Conservation (phyloP, 2,113 vertebrate genomes). For the Hemiscyllium ocellatum region DNA sequence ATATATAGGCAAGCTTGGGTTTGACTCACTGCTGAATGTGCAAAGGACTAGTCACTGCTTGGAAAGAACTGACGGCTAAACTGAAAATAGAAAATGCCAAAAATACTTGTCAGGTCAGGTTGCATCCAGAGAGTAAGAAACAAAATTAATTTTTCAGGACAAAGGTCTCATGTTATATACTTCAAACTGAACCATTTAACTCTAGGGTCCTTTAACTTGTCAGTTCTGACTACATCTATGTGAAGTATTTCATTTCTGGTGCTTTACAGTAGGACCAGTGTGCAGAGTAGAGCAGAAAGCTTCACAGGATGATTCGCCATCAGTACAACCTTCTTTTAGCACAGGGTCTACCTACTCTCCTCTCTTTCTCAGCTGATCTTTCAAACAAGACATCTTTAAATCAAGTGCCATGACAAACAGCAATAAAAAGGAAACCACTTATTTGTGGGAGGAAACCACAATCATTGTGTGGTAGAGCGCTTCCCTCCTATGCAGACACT, state of each 20-base stretch:
- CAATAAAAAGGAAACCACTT: constrained; percentile 27
- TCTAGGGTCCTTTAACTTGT: not conserved
- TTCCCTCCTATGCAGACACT: constrained; percentile 19
- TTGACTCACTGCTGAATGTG: not conserved
- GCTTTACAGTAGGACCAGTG: not conserved
- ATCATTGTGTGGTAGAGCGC: constrained; percentile 19
- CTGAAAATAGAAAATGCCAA: not conserved
- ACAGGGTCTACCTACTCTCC: not conserved
- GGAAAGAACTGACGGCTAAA: not conserved
- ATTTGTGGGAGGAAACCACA: constrained; percentile 36
- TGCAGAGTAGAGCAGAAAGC: too few species aligned
- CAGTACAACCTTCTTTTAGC: not conserved
- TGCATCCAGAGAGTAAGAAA: not conserved
- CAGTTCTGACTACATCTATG: too few species aligned
- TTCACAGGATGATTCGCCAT: not conserved
- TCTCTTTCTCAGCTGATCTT: not conserved
- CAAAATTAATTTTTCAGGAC: not conserved
- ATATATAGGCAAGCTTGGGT: not conserved
- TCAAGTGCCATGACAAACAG: constrained; percentile 10
- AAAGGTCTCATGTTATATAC: not conserved
- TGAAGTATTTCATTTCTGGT: not conserved
- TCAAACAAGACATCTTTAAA: not conserved
- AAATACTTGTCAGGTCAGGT: not conserved
- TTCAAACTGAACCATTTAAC: not conserved
- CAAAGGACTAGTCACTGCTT: not conserved